Conservation (phyloP, 2,113 vertebrate genomes). For the Pterophyllum scalare region DNA sequence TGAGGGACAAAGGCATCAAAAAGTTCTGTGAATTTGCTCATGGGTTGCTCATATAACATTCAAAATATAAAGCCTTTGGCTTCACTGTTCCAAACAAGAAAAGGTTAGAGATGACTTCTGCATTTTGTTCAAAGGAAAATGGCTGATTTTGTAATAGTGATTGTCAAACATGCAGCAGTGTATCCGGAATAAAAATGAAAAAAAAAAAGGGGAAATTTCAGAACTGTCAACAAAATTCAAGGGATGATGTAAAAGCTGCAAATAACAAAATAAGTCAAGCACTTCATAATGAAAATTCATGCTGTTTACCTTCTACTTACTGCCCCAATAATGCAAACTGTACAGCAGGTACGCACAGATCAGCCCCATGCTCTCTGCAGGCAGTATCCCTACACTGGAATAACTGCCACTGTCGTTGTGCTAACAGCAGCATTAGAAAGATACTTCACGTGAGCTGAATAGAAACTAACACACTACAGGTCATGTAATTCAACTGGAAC, state of each 20-base stretch:
- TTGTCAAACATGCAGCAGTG: conserved; percentile 3
- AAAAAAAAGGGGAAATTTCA: neutral
- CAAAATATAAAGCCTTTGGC: neutral
- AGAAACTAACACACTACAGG: neutral
- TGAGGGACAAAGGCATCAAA: neutral
- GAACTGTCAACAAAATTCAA: neutral
- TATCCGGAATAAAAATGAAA: neutral
- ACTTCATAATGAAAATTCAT: neutral
- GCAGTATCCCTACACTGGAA: neutral
- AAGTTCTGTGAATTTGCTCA: neutral
- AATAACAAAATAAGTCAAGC: neutral
- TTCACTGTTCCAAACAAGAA: neutral
- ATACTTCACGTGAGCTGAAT: neutral
- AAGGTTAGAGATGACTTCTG: neutral
- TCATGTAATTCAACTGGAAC: neutral
- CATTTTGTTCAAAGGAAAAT: neutral
- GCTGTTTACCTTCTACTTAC: neutral
- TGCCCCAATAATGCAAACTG: neutral
- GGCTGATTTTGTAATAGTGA: neutral
- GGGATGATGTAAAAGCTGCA: neutral
- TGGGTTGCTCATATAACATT: neutral
- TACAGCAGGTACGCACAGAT: neutral
- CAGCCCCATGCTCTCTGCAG: neutral
- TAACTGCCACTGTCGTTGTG: neutral
- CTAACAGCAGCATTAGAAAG: neutral